Evolutionary conservation across 2,888 invertebrate genomes (phyloP).

Genomic region (Platycheirus rosarum): DNA sequence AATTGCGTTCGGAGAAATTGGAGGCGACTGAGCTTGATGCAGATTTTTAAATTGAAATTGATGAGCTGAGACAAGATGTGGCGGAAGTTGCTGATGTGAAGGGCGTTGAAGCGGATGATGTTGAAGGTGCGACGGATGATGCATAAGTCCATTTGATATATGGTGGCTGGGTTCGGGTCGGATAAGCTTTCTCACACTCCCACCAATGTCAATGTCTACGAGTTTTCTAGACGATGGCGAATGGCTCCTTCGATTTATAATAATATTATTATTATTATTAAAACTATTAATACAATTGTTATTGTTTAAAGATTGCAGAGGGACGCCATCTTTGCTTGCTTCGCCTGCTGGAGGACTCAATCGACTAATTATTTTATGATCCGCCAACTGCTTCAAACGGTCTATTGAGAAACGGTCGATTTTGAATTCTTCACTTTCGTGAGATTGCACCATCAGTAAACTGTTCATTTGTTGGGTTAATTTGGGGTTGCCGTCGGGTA

Average conservation of each 20-base stretch:
- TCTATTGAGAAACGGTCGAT: slow-evolving; percentile 79
- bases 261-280: slow-evolving; percentile 65
- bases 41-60: slow-evolving; percentile 72
- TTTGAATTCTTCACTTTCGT: slow-evolving; percentile 68
- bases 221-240: slow-evolving; percentile 78
- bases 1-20: slow-evolving; percentile 48
- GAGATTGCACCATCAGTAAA: slow-evolving; percentile 62
- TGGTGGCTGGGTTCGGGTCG: slow-evolving; percentile 78
- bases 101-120: slow-evolving; percentile 70
- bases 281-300: slow-evolving; percentile 75
- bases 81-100: slow-evolving; percentile 46
- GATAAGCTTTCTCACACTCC: slow-evolving; percentile 77
- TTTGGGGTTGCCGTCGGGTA: slow-evolving; percentile 76
- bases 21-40: slow-evolving; percentile 65
- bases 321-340: slow-evolving; percentile 62
- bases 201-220: slow-evolving; percentile 77
- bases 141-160: slow-evolving; percentile 71
- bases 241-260: slow-evolving; percentile 75
- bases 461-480: slow-evolving; percentile 58
- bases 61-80: slow-evolving; percentile 44
- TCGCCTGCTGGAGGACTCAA: slow-evolving; percentile 79
- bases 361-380: slow-evolving; percentile 79
- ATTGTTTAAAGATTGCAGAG: slow-evolving; percentile 43
- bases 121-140: slow-evolving; percentile 78
- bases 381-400: slow-evolving; percentile 81